phyloP scores from a whole-genome alignment of 2,113 vertebrate species.

The Spheniscus mendiculus region DNA sequence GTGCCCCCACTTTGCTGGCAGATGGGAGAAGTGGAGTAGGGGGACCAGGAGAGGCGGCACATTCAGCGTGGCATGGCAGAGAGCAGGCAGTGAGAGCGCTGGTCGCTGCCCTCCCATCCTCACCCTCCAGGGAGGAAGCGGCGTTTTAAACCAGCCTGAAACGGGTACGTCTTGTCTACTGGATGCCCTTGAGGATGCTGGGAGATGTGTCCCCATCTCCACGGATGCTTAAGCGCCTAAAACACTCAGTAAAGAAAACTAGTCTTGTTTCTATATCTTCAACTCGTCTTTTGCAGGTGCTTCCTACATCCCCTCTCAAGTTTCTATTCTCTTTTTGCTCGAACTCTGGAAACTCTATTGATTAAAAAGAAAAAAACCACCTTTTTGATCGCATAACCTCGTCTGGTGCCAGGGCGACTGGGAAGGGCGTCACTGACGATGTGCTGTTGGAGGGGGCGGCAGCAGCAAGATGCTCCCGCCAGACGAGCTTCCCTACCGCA shows the following conservation, averaged over 20 bases:
- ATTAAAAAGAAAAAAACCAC: too few species aligned
- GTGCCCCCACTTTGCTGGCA: background rate
- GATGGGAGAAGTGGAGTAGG: background rate
- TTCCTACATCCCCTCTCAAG: background rate
- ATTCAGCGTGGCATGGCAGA: background rate
- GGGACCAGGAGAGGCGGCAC: background rate
- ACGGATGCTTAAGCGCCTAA: background rate
- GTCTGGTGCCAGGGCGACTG: background rate
- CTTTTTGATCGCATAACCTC: background rate
- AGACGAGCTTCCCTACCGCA: background rate
- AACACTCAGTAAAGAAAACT: background rate
- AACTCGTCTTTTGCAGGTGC: background rate
- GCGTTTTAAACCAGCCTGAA: background rate
- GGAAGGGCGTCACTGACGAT: background rate
- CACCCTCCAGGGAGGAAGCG: background rate
- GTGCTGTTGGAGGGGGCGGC: background rate
- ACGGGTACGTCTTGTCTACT: background rate
- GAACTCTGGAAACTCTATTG: too few species aligned
- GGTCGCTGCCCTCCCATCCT: background rate
- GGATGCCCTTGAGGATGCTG: background rate
- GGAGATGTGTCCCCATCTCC: background rate
- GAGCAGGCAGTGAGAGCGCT: background rate
- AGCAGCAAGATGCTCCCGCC: background rate
- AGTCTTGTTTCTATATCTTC: background rate
- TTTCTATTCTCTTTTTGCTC: background rate